These are phyloP conservation scores for Dysmachus trigonus DNA, from an alignment of 2,888 invertebrate genomes.

Conservation along the genomic window DNA sequence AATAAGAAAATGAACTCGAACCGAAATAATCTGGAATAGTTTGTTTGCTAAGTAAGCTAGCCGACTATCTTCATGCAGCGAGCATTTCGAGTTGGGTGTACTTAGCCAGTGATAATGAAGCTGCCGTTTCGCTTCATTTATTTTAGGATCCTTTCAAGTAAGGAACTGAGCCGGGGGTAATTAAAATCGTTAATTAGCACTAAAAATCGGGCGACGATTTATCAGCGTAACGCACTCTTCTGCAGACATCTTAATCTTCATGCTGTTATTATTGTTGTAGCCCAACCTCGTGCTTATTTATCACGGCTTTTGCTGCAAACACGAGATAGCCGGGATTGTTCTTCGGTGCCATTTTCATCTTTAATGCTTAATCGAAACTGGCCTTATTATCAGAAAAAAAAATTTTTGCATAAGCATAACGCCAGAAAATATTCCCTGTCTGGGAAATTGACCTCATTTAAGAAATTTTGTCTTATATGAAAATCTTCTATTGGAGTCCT, in stretches of 20 bases:
- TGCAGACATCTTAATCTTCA: conserved; percentile 17
- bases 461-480: neutral
- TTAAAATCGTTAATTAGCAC: conserved; percentile 23
- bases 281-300: conserved; percentile 25
- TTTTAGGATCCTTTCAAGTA: neutral
- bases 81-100: neutral
- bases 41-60: neutral
- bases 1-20: neutral
- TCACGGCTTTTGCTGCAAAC: conserved; percentile 21
- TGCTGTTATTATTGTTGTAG: conserved; percentile 21
- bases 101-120: neutral
- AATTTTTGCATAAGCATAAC: neutral
- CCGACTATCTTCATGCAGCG: conserved; percentile 6
- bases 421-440: neutral
- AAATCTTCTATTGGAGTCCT: neutral
- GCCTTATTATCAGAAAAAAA: neutral
- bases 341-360: conserved; percentile 4
- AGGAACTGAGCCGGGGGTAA: neutral
- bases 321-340: neutral
- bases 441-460: neutral
- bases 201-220: conserved; percentile 11
- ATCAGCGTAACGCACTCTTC: conserved; percentile 21
- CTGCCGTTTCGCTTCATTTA: neutral
- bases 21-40: neutral
- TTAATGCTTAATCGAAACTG: conserved; percentile 11